phyloP scores from a whole-genome alignment of 2,888 invertebrate genomes.

The Dasypogon diadema region DNA sequence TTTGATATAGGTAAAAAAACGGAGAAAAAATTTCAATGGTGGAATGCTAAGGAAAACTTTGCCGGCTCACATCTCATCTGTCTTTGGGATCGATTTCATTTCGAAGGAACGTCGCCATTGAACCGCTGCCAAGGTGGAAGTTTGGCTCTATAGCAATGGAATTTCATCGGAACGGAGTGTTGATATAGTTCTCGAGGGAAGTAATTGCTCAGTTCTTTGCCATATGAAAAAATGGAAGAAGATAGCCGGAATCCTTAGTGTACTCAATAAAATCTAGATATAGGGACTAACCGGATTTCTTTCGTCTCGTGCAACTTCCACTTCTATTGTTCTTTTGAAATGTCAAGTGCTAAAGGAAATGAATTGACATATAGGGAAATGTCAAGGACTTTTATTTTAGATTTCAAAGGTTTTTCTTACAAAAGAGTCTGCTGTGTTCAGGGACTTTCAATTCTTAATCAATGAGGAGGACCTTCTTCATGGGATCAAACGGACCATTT shows the following conservation, averaged over 20 bases:
- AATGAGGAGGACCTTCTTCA: too few relatives aligned
- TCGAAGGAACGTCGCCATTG: constrained; percentile 14
- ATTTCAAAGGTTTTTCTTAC: not conserved
- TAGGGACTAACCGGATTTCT: not conserved
- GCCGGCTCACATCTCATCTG: constrained; percentile 9
- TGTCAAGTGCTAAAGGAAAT: not conserved
- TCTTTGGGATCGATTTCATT: constrained; percentile 20
- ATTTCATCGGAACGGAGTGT: not conserved
- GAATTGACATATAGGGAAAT: not conserved
- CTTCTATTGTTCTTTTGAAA: not conserved
- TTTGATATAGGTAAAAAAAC: not conserved
- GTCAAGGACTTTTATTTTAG: not conserved
- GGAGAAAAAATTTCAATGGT: not conserved
- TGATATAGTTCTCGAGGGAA: constrained; percentile 37
- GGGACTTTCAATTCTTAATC: too few relatives aligned
- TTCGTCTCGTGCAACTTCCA: not conserved
- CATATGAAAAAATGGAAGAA: constrained; percentile 6
- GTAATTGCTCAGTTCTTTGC: constrained; percentile 45
- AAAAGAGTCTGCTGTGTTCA: too few relatives aligned
- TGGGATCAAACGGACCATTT: too few relatives aligned
- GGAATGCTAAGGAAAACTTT: not conserved
- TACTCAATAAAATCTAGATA: not conserved
- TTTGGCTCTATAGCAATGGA: not conserved
- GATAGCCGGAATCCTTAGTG: not conserved
- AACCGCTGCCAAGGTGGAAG: constrained; percentile 19